These are phyloP conservation scores for Nycticebus coucang DNA, from an alignment of 2,113 vertebrate genomes.

Conservation along the genomic window DNA sequence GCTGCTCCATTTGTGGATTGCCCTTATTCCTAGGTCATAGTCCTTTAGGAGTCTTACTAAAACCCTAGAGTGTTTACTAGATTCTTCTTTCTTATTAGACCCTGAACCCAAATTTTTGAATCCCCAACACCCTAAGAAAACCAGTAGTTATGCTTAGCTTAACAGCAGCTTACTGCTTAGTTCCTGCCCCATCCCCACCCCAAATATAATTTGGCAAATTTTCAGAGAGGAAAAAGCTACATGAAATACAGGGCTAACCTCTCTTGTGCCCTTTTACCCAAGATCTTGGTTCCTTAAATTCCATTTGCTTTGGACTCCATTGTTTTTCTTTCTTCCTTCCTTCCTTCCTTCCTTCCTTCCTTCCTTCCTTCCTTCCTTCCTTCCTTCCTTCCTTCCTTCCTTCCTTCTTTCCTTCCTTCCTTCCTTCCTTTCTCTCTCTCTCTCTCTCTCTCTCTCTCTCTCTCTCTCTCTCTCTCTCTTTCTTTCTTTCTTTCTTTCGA, in stretches of 20 bases:
- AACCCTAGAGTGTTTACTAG: background rate
- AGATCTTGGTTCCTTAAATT: background rate
- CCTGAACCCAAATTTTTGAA: background rate
- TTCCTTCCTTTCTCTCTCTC: too few species aligned
- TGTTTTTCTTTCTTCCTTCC: background rate
- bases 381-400: too few species aligned
- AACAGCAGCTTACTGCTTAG: background rate
- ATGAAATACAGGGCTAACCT: background rate
- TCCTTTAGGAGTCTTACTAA: background rate
- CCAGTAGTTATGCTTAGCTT: background rate
- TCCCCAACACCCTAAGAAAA: background rate
- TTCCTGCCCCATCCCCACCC: background rate
- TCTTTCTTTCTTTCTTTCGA: too few species aligned
- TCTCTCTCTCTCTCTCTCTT: too few species aligned
- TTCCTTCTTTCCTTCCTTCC: too few species aligned
- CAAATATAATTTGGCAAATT: background rate
- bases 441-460: too few species aligned
- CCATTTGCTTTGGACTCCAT: background rate
- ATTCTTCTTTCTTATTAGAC: background rate
- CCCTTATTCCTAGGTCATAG: background rate
- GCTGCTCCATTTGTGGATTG: background rate
- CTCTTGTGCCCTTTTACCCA: background rate
- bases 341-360: too few species aligned
- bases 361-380: too few species aligned
- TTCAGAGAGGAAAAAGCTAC: background rate